Conservation (phyloP, 2,888 invertebrate species). For the Lepeophtheirus nordmannii region DNA sequence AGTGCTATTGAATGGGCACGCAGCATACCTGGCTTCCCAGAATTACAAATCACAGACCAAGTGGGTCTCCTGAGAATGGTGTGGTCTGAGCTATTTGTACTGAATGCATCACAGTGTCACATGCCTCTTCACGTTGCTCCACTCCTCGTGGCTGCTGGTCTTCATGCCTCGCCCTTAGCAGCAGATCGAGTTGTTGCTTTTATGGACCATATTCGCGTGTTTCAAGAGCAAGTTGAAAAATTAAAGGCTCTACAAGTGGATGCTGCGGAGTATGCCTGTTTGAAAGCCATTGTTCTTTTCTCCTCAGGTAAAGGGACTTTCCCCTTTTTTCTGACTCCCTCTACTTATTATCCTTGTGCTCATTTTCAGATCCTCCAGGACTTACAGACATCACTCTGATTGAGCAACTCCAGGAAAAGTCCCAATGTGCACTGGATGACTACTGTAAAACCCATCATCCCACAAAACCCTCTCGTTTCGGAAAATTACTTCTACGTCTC, state of each 20-base stretch:
- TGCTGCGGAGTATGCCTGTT: conserved; percentile 94
- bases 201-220: conserved; percentile 95
- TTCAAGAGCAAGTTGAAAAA: conserved; percentile 58
- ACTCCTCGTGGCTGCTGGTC: conserved; percentile 70
- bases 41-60: conserved; percentile 72
- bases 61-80: conserved; percentile 82
- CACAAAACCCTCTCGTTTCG: conserved; percentile 88
- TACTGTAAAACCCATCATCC: conserved; percentile 94
- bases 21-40: conserved; percentile 94
- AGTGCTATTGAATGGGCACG: conserved; percentile 96
- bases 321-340: background rate
- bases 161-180: conserved; percentile 77
- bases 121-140: conserved; percentile 95
- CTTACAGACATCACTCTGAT: conserved; percentile 86
- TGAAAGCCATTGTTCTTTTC: conserved; percentile 97
- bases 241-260: conserved; percentile 93
- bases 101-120: conserved; percentile 94
- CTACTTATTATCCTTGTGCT: background rate
- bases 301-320: conserved; percentile 59
- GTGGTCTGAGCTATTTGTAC: conserved; percentile 92
- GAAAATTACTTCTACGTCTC: conserved; percentile 80
- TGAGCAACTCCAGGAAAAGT: conserved; percentile 90
- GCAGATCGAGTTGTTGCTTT: conserved; percentile 94
- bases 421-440: conserved; percentile 92
- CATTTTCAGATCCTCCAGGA: conserved; percentile 77